Percentiles rank a stretch among this genome's conserved stretches.
Conservation (phyloP, 2,888 invertebrate species). For the Gryllus longicercus region DNA sequence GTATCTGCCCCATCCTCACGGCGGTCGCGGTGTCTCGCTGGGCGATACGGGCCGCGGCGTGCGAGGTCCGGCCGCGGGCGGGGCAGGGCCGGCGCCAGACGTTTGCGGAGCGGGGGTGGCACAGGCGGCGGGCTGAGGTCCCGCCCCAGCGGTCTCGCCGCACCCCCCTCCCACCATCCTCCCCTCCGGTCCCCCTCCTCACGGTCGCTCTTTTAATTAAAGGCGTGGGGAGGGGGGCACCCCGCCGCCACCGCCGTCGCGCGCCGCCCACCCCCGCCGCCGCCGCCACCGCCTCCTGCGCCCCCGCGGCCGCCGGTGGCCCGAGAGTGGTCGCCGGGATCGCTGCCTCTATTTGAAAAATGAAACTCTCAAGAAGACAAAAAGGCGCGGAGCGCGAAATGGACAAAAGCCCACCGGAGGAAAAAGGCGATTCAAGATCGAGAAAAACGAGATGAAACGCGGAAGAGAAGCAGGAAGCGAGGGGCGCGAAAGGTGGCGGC, state of each 20-base stretch:
- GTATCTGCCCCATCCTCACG: no score
- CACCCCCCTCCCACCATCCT: neutral
- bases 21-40: no score
- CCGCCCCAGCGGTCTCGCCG: neutral
- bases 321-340: neutral
- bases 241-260: neutral
- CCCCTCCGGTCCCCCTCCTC: neutral
- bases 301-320: neutral
- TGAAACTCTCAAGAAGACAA: constrained; percentile 10
- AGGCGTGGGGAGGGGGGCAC: neutral
- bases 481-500: neutral
- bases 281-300: neutral
- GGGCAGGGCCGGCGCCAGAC: no score
- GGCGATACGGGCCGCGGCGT: no score
- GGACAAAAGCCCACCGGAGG: neutral
- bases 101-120: no score
- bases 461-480: neutral
- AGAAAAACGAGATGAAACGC: neutral
- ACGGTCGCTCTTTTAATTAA: neutral
- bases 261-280: neutral
- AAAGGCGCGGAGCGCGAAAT: neutral
- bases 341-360: constrained; percentile 11
- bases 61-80: no score
- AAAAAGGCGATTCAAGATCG: constrained; percentile 17
- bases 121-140: neutral